Conservation (phyloP, 2,797 vertebrate genomes). For the Emys orbicularis region DNA sequence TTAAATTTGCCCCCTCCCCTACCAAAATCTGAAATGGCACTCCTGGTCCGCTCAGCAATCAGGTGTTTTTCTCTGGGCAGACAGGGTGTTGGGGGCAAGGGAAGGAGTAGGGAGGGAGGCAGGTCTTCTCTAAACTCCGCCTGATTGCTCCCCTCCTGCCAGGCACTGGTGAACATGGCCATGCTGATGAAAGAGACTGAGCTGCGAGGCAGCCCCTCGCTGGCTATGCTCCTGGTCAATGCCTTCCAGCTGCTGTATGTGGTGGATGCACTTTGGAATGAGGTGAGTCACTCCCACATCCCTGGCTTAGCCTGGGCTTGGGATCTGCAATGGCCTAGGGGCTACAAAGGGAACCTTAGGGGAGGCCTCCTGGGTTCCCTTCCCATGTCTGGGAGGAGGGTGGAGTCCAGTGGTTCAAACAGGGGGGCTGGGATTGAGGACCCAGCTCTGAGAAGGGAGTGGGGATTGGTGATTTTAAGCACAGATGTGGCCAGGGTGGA, state of each 20-base stretch:
- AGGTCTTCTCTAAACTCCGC: not conserved
- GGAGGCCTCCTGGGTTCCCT: not conserved
- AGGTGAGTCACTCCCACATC: slow-evolving; percentile 80
- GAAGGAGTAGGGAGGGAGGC: not conserved
- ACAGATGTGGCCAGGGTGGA: not conserved
- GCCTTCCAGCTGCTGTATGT: slow-evolving; percentile 92
- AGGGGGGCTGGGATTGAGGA: not conserved
- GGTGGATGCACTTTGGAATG: slow-evolving; percentile 91
- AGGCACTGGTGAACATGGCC: slow-evolving; percentile 91
- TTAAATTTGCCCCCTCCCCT: too few relatives aligned
- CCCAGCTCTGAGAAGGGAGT: not conserved
- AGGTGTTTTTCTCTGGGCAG: not conserved
- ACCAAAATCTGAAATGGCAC: too few relatives aligned
- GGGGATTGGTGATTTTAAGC: not conserved
- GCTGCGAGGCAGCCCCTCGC: slow-evolving; percentile 86
- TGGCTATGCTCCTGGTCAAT: slow-evolving; percentile 91
- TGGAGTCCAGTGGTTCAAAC: not conserved
- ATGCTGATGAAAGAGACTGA: slow-evolving; percentile 91
- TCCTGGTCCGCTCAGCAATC: not conserved
- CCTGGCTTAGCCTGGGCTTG: not conserved
- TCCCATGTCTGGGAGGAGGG: not conserved
- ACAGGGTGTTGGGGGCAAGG: not conserved
- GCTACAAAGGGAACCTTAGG: too few relatives aligned
- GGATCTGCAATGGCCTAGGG: not conserved
- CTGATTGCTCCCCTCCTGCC: not conserved